These are phyloP conservation scores for Anoura caudifer DNA, from an alignment of 2,113 vertebrate species.

Conservation along the genomic window DNA sequence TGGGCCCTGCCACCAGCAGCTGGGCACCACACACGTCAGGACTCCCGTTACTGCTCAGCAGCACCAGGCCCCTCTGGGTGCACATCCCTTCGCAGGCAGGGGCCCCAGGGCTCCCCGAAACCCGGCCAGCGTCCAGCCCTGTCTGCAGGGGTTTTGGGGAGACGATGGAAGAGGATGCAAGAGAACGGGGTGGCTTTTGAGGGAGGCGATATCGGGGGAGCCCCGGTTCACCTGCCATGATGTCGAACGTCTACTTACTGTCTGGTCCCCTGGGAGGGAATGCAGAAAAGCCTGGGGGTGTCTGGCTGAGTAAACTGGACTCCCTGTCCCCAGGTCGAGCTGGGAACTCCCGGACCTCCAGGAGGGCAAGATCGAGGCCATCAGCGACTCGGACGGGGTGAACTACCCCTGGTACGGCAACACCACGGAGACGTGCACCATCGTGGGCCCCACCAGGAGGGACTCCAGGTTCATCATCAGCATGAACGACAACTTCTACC, in stretches of 20 bases:
- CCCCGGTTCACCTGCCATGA: neutral
- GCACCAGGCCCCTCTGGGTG: neutral
- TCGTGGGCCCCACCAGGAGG: conserved; percentile 94
- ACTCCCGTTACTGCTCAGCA: neutral
- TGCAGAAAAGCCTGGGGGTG: neutral
- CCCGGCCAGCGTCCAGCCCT: neutral
- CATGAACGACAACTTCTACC: conserved; percentile 99
- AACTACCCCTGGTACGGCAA: conserved; percentile 99
- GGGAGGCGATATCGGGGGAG: neutral
- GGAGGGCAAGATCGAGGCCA: conserved; percentile 91
- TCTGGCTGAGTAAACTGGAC: neutral
- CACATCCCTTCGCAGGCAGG: too few species aligned
- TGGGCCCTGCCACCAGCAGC: neutral
- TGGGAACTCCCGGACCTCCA: conserved; percentile 97
- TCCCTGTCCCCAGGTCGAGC: conserved; percentile 88
- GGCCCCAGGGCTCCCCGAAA: neutral
- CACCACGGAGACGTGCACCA: conserved; percentile 95
- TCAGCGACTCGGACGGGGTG: conserved; percentile 97
- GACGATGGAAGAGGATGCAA: accelerated
- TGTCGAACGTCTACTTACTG: accelerated
- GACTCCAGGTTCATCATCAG: conserved; percentile 94
- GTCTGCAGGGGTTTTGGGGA: neutral
- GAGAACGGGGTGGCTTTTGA: neutral
- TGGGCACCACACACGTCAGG: neutral
- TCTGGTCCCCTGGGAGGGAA: accelerated